Evolutionary conservation across 2,113 vertebrate species (phyloP).

Genomic region (Ammodytes marinus): DNA sequence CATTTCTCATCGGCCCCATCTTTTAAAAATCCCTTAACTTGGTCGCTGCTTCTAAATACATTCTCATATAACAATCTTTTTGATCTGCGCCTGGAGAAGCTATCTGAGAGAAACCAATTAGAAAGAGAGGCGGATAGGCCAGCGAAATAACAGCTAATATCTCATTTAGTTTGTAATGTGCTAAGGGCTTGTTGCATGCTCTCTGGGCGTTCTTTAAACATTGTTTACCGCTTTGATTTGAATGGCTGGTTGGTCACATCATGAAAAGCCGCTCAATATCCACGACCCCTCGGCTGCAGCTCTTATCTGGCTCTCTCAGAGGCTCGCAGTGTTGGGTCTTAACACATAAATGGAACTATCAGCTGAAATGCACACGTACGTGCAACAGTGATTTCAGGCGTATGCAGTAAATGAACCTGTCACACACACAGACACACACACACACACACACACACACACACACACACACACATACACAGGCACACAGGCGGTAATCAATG

Average conservation of each 20-base stretch:
- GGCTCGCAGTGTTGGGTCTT: conserved; percentile 31
- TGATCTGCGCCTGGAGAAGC: conserved; percentile 54
- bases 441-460: conserved; percentile 31
- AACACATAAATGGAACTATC: conserved; percentile 66
- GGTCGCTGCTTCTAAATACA: conserved; percentile 57
- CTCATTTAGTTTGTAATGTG: conserved; percentile 65
- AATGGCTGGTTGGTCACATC: conserved; percentile 78
- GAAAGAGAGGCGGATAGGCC: conserved; percentile 59
- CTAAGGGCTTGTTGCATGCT: conserved; percentile 47
- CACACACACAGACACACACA: conserved; percentile 29
- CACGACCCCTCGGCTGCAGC: conserved; percentile 58
- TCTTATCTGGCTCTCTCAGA: conserved; percentile 74
- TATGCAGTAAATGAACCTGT: conserved; percentile 53
- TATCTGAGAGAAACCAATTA: conserved; percentile 49
- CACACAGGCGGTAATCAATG: conserved; percentile 46
- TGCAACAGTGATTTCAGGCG: conserved; percentile 55
- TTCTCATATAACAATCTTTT: conserved; percentile 60
- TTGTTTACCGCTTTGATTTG: conserved; percentile 75
- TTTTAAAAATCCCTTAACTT: conserved; percentile 48
- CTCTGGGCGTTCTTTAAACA: conserved; percentile 68
- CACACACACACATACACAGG: background rate
- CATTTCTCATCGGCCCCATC: conserved; percentile 62
- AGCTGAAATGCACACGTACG: conserved; percentile 49
- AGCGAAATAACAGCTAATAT: conserved; percentile 69
- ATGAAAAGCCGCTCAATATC: conserved; percentile 72